Conservation (phyloP, 2,113 vertebrate genomes). For the Poeciliopsis prolifica region DNA sequence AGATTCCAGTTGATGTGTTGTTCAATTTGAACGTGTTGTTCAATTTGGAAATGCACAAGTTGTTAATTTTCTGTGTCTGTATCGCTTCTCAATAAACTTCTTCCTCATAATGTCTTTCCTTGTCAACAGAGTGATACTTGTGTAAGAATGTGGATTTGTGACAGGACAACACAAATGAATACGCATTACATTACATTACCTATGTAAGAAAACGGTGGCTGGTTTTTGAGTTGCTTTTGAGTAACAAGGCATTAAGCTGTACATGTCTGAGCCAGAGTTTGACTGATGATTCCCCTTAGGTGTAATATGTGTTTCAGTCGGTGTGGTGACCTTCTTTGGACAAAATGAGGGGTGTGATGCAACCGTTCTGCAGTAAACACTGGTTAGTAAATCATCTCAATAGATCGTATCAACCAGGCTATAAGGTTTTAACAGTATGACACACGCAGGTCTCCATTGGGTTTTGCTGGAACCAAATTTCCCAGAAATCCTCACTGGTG, state of each 20-base stretch:
- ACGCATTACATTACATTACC: not conserved
- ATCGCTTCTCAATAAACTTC: slow-evolving; percentile 78
- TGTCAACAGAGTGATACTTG: slow-evolving; percentile 25
- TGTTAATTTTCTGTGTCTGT: slow-evolving; percentile 84
- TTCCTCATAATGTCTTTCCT: slow-evolving; percentile 60
- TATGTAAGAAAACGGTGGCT: no score
- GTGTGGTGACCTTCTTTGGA: not conserved
- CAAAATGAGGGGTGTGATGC: not conserved
- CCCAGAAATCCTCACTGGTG: not conserved
- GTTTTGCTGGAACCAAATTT: not conserved
- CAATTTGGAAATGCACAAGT: slow-evolving; percentile 92
- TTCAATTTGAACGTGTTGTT: slow-evolving; percentile 86
- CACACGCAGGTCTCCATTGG: not conserved
- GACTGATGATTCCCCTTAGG: no score
- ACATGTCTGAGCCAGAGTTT: not conserved
- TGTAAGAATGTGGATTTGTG: not conserved
- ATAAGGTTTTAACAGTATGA: not conserved
- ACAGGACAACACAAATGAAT: not conserved
- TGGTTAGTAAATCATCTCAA: not conserved
- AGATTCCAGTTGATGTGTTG: slow-evolving; percentile 77
- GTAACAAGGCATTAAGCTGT: not conserved
- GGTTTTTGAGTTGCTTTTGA: not conserved
- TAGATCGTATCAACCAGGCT: not conserved
- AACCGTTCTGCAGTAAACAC: not conserved
- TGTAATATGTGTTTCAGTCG: no score